Conservation (phyloP, 2,888 invertebrate species). For the Cheilosia pagana region DNA sequence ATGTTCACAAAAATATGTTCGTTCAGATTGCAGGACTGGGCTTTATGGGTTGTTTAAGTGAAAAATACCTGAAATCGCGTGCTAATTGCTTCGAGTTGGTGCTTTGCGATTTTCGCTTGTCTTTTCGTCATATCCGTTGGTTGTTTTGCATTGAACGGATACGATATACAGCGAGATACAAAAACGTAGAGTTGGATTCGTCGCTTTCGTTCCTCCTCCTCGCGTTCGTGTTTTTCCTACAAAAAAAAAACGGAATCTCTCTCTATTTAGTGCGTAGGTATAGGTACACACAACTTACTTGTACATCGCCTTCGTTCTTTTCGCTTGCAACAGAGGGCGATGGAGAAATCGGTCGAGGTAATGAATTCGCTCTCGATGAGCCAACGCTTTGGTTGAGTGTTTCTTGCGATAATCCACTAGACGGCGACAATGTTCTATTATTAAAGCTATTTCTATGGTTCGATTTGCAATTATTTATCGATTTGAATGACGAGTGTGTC, state of each 20-base stretch:
- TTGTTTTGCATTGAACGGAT: slow-evolving; percentile 99
- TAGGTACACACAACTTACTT: slow-evolving; percentile 85
- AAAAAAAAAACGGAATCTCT: no score
- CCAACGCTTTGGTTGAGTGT: slow-evolving; percentile 86
- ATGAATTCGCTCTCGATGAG: slow-evolving; percentile 87
- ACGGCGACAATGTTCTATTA: slow-evolving; percentile 85
- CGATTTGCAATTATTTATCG: slow-evolving; percentile 59
- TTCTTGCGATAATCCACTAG: slow-evolving; percentile 86
- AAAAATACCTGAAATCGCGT: slow-evolving; percentile 94
- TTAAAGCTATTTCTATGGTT: slow-evolving; percentile 74
- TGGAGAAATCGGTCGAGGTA: slow-evolving; percentile 93
- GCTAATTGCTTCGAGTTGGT: slow-evolving; percentile 96
- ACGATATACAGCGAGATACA: slow-evolving; percentile 98
- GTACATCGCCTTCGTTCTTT: slow-evolving; percentile 92
- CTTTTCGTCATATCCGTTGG: slow-evolving; percentile 98
- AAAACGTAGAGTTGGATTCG: slow-evolving; percentile 99
- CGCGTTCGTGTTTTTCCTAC: slow-evolving; percentile 95
- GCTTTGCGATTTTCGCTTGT: slow-evolving; percentile 97
- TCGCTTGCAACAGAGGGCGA: slow-evolving; percentile 96
- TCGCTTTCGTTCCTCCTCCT: slow-evolving; percentile 97
- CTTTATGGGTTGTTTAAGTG: neutral
- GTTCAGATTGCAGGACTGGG: neutral
- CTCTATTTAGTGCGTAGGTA: neutral
- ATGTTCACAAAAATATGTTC: neutral
- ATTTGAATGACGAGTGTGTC: slow-evolving; percentile 67